Evolutionary conservation across 2,888 invertebrate genomes (phyloP), one percentile per base, ranked within the genome.

Genomic region (Drosophila prolongata): DNA sequence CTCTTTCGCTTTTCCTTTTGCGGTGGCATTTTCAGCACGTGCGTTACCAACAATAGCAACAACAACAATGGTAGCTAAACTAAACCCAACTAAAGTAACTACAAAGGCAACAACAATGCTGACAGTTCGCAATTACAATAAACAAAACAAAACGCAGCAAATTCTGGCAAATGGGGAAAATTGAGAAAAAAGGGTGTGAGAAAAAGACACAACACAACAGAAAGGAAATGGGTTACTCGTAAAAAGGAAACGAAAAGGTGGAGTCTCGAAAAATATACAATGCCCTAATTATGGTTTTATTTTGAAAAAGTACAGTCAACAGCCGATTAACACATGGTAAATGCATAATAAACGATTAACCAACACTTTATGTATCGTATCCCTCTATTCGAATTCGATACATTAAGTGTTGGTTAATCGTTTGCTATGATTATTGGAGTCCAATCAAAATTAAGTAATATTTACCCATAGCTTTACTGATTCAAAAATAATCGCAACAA

Each of bases 41-140:
- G 70, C 60, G 69, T 69, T 64, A 43, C 30, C 59, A 24, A 14
- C 42, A 59, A 16, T 43, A 49, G 62, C 67, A 75, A 47, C 49
- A 60, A 27, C 4, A 30, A 49, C 38, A 55, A 8, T 10, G 27
- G 42, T 13, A 34, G 54, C 24, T n/a, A 47, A 46, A 66, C 44
- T 38, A 54, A 52, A 52, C 50, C 53, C 47, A 61, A 62, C 55
- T 62, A 54, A 47, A 61, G 13, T 66, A 65, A 52, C 74, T 49
- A 38, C 50, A 59, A 61, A 43, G 54, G 30, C 53, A 56, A 46
- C 38, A 62, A 50, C 46, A 46, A 47, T 14, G 80, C 68, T 69
- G 84, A 81, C 81, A 83, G 81, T 57, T 76, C 65, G 84, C 87
- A 86, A 80, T 82, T 82, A 82, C 81, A 82, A 82, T 82, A 81